Percentiles rank a stretch among this genome's conserved stretches.
Conservation (phyloP, 2,888 invertebrate genomes). For the Petrolisthes cinctipes region DNA sequence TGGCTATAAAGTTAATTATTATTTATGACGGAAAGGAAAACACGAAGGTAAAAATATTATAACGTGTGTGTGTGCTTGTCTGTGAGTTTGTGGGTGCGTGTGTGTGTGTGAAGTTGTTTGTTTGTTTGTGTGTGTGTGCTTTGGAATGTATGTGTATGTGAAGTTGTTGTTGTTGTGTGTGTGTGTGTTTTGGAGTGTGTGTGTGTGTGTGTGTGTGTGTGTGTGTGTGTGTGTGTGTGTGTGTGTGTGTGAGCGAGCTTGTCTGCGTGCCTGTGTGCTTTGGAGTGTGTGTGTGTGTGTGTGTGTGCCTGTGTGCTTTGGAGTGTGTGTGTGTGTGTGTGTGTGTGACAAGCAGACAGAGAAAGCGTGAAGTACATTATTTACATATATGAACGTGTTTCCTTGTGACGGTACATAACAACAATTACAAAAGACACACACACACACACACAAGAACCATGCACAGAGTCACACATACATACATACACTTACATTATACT, state of each 20-base stretch:
- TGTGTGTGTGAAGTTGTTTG: background rate
- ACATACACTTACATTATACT: background rate
- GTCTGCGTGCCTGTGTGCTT: no score
- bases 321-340: slow-evolving; percentile 11
- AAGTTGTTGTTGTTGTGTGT: background rate
- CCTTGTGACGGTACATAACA: background rate
- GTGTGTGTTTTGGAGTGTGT: background rate
- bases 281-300: background rate
- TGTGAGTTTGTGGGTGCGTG: background rate
- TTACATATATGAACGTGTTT: background rate
- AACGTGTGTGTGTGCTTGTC: background rate
- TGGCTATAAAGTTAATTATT: no score
- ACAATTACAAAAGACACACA: background rate
- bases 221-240: background rate
- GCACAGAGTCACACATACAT: background rate
- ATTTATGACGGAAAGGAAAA: no score
- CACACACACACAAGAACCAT: background rate
- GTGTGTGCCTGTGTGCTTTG: background rate
- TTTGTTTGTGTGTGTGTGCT: background rate
- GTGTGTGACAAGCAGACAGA: background rate
- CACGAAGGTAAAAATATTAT: no score
- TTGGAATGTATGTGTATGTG: background rate
- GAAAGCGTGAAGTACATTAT: background rate
- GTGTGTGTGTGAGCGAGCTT: background rate
- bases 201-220: background rate